Conservation (phyloP, 2,888 invertebrate genomes). For the Drosophila formosana region DNA sequence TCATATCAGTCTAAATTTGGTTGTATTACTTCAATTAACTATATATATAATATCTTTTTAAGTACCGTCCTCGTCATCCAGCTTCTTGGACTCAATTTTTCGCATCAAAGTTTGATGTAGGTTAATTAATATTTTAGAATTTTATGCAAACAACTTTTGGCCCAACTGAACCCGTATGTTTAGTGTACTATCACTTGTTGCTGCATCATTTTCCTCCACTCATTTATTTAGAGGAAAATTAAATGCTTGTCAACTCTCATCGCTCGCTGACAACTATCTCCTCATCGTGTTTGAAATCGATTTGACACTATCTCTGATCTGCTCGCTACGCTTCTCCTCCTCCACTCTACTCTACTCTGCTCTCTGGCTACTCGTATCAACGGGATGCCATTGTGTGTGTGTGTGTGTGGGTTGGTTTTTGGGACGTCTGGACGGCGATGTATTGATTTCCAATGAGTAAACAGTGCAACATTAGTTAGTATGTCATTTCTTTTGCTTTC, state of each 20-base stretch:
- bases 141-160: too few relatives aligned
- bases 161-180: not conserved
- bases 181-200: slow-evolving; percentile 5
- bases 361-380: slow-evolving; percentile 11
- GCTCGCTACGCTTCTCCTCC: not conserved
- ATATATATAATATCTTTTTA: too few relatives aligned
- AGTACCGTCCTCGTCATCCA: too few relatives aligned
- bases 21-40: too few relatives aligned
- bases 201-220: slow-evolving; percentile 4
- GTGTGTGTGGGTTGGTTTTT: slow-evolving; percentile 34
- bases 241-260: slow-evolving; percentile 23
- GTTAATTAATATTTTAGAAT: too few relatives aligned
- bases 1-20: too few relatives aligned
- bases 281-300: not conserved
- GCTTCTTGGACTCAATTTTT: too few relatives aligned
- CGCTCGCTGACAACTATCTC: slow-evolving; percentile 23
- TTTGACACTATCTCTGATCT: slow-evolving; percentile 16
- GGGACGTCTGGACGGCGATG: slow-evolving; percentile 29
- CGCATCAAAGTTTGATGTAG: too few relatives aligned
- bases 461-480: slow-evolving; percentile 14
- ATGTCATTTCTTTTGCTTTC: slow-evolving; percentile 14
- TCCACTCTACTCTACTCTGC: not conserved
- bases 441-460: slow-evolving; percentile 50
- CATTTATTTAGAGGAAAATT: slow-evolving; percentile 22
- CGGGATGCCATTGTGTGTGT: slow-evolving; percentile 18